Conservation (phyloP, 2,113 vertebrate species). For the Stegostoma tigrinum region DNA sequence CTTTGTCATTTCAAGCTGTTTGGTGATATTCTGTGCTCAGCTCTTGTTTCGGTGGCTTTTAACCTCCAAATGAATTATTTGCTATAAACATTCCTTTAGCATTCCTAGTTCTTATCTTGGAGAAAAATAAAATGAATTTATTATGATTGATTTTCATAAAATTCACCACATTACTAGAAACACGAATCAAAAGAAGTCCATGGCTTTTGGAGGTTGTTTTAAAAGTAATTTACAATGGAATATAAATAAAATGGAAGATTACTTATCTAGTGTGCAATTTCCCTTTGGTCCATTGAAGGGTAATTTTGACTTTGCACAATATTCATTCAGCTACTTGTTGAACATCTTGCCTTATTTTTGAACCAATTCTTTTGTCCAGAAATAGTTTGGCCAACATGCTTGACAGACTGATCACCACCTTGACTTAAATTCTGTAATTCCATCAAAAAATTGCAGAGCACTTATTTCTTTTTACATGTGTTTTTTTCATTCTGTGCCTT, state of each 20-base stretch:
- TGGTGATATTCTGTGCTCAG: neutral
- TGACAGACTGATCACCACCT: neutral
- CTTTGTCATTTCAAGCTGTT: neutral
- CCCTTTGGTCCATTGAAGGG: neutral
- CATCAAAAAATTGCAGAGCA: neutral
- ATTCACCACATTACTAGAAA: neutral
- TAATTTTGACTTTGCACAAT: neutral
- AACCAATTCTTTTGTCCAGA: neutral
- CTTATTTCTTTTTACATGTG: neutral
- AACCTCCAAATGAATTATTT: neutral
- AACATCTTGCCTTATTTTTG: neutral
- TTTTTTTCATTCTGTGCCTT: neutral
- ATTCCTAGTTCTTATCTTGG: neutral
- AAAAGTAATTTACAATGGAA: neutral
- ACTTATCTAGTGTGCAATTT: neutral
- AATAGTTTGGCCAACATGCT: neutral
- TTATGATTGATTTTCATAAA: neutral
- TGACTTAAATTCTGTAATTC: neutral
- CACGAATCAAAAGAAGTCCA: neutral
- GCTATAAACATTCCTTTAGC: neutral
- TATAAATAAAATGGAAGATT: neutral
- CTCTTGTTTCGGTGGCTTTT: neutral
- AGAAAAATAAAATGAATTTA: neutral
- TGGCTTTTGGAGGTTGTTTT: neutral
- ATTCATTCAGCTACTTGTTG: neutral